Conservation (phyloP, 2,888 invertebrate genomes). For the Drosophila aldrichi region DNA sequence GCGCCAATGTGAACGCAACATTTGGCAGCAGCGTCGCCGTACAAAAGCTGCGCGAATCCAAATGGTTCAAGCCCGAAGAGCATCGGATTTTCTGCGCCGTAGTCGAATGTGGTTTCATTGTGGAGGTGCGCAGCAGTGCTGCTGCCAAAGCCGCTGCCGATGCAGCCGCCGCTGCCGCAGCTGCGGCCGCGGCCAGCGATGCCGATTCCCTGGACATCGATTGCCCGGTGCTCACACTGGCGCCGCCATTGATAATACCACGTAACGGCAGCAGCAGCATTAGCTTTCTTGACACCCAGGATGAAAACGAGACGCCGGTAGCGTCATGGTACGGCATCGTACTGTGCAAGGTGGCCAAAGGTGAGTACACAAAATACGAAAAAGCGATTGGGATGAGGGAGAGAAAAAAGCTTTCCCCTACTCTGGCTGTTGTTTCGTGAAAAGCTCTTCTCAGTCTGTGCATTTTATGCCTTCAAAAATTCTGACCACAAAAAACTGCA, state of each 20-base stretch:
- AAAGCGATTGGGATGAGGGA: neutral
- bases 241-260: constrained; percentile 60
- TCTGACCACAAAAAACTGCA: neutral
- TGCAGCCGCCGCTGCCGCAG: constrained; percentile 80
- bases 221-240: constrained; percentile 55
- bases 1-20: constrained; percentile 54
- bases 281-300: constrained; percentile 78
- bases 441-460: neutral
- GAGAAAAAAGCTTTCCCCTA: constrained; percentile 18
- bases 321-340: constrained; percentile 88
- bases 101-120: constrained; percentile 90
- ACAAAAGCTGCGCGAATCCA: constrained; percentile 90
- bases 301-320: constrained; percentile 83
- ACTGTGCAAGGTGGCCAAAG: constrained; percentile 90
- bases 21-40: constrained; percentile 87
- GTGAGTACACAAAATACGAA: constrained; percentile 82
- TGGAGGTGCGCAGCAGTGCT: constrained; percentile 87
- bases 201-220: constrained; percentile 68
- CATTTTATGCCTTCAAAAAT: neutral
- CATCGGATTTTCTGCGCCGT: constrained; percentile 90
- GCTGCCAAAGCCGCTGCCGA: constrained; percentile 62
- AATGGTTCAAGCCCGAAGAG: constrained; percentile 91
- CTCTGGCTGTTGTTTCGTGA: neutral
- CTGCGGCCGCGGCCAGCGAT: constrained; percentile 58
- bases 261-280: constrained; percentile 70